phyloP scores from a whole-genome alignment of 2,113 vertebrate genomes.

The Trachemys scripta region DNA sequence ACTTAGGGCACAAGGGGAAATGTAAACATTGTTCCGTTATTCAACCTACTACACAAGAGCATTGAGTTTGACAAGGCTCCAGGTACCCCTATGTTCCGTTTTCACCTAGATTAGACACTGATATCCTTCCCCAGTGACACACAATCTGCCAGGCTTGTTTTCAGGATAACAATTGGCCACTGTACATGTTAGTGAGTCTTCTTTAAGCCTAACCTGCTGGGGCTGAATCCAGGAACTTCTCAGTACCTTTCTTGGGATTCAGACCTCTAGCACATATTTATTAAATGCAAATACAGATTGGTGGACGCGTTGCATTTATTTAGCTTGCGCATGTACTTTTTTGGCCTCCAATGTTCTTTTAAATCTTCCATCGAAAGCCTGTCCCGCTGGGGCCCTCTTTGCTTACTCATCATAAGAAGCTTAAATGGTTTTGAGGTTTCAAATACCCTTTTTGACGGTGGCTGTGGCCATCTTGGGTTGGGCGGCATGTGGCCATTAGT shows the following conservation, averaged over 20 bases:
- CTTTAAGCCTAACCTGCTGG: slow-evolving; percentile 1
- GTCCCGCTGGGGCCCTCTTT: neutral
- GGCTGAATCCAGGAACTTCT: slow-evolving; percentile 6
- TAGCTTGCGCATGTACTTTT: neutral
- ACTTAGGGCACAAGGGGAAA: slow-evolving; percentile 70
- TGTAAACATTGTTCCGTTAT: slow-evolving; percentile 82
- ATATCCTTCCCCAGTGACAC: slow-evolving; percentile 78
- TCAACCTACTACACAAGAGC: slow-evolving; percentile 80
- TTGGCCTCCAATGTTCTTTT: neutral
- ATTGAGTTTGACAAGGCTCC: slow-evolving; percentile 78
- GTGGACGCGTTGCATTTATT: neutral
- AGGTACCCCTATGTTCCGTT: slow-evolving; percentile 69
- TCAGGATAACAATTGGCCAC: slow-evolving; percentile 80
- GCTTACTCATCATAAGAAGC: neutral
- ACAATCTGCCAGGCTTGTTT: slow-evolving; percentile 77
- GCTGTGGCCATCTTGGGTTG: fast-evolving
- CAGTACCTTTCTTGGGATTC: neutral
- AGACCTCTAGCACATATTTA: neutral
- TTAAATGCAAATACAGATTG: neutral
- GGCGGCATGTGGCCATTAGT: neutral
- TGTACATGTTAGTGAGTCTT: slow-evolving; percentile 53
- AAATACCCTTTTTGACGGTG: neutral
- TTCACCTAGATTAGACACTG: slow-evolving; percentile 69
- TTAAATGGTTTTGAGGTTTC: neutral
- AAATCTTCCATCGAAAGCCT: neutral